Evolutionary conservation across 2,113 vertebrate genomes (phyloP), one percentile per base, ranked within the genome.

Genomic region (Centropus bengalensis): DNA sequence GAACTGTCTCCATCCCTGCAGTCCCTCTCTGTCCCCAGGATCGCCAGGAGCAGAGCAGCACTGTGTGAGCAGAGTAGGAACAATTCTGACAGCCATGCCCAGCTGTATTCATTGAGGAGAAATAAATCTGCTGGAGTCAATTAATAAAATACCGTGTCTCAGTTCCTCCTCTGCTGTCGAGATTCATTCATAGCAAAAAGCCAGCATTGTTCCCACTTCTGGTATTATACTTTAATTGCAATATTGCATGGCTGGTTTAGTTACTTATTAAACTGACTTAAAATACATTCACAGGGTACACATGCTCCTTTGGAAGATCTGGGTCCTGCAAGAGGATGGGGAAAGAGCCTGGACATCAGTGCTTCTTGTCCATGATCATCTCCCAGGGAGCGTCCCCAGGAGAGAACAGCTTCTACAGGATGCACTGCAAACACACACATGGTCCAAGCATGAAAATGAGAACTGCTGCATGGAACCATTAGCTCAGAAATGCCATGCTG

Each of bases 171-270:
- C 86, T 38, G 7, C 92, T 44, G 27, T 55, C 87, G 14, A 77
- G 94, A 95, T 59, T 92, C 92, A 86, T 4, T 81, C 81, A 32
- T 4, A 86, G 92, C 54, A 28, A 94, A 88, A 64, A 86, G 89
- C 73, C 20, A 2, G 80, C 76, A 20, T 52, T 86, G 91, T 91
- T 94, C 76, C 22, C 91, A 73, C 91, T 93, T 90, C 94, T 86
- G 83, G 67, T 55, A 45, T 86, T 68, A 64, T 20, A 42, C 58
- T 83, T 86, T 71, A 92, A 95, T 86, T 90, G 83, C 83, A 86
- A 76, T 91, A 91, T 83, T 67, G 86, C 92, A 59, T 38, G 83
- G 87, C 91, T 81, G 92, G 58, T 52, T 92, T 52, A 69, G 94
- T 51, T 92, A 83, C 44, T 5, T n/a, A 32, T 68, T 56, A 38